A percentile compares a stretch with the other conserved stretches of the same genome.
These are phyloP conservation scores for Antedon mediterranea DNA, from an alignment of 53 echinoderm and acorn worm species.

Conservation along the genomic window DNA sequence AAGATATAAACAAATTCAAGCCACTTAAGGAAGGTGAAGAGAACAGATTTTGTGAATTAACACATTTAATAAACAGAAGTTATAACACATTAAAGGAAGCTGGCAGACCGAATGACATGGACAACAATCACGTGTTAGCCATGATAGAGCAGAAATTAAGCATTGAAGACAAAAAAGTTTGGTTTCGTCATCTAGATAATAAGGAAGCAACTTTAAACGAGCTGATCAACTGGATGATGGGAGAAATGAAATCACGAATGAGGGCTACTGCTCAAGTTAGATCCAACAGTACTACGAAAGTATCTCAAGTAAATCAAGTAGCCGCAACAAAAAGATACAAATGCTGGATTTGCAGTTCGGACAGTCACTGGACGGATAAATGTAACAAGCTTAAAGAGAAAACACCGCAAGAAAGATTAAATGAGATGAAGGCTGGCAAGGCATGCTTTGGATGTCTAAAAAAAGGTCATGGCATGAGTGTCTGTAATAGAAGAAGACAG, in stretches of 20 bases:
- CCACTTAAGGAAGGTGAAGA: constrained; percentile 31
- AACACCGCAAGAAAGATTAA: constrained; percentile 5
- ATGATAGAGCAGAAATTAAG: constrained; percentile 13
- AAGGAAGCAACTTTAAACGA: constrained; percentile 10
- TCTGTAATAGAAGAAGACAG: constrained; percentile 15
- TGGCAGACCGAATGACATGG: constrained; percentile 8
- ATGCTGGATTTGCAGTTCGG: constrained; percentile 33
- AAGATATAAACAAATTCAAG: constrained; percentile 18
- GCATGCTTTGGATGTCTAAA: constrained; percentile 61
- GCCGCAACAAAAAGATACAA: background rate
- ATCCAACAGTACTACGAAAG: background rate
- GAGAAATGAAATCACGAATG: constrained; percentile 35
- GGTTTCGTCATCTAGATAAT: constrained; percentile 9
- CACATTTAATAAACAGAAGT: constrained; percentile 32
- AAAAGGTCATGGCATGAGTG: constrained; percentile 6
- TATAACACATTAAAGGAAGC: constrained; percentile 37
- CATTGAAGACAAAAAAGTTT: constrained; percentile 14
- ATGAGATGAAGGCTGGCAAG: constrained; percentile 16
- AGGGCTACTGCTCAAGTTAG: constrained; percentile 29
- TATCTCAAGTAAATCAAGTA: background rate
- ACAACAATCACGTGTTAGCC: constrained; percentile 10
- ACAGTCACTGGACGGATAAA: constrained; percentile 39
- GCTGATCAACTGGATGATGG: constrained; percentile 28
- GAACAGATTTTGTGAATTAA: constrained; percentile 35
- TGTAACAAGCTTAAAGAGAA: constrained; percentile 14